These are phyloP conservation scores for Megathymus violae DNA, from an alignment of 1,140 invertebrate species.

Conservation along the genomic window DNA sequence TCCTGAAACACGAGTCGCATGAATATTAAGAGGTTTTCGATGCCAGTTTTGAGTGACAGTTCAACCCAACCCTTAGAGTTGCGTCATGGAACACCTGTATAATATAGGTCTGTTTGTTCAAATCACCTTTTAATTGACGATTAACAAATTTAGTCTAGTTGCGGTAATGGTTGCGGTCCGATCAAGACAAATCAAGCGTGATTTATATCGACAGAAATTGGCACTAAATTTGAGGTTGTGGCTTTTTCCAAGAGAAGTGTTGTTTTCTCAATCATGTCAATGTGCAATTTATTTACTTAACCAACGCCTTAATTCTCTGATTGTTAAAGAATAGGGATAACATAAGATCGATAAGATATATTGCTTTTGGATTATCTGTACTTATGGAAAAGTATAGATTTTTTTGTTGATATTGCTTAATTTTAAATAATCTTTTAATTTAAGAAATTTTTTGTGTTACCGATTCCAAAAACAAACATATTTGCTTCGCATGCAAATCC, in stretches of 20 bases:
- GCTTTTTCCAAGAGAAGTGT: conserved; percentile 6
- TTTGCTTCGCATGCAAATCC: too few relatives aligned
- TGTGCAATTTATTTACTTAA: background rate
- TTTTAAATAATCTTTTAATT: too few relatives aligned
- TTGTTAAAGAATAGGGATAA: background rate
- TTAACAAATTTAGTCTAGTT: conserved; percentile 29
- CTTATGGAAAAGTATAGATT: too few relatives aligned
- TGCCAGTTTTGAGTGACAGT: conserved; percentile 7
- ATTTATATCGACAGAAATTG: conserved; percentile 30
- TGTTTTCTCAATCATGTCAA: conserved; percentile 11
- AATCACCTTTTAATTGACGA: conserved; percentile 29
- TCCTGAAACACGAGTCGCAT: conserved; percentile 1
- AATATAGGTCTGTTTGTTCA: conserved; percentile 14
- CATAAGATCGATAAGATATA: too few relatives aligned
- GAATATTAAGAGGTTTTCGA: conserved; percentile 26
- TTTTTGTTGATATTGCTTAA: too few relatives aligned
- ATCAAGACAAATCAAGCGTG: conserved; percentile 34
- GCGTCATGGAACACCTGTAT: conserved; percentile 29
- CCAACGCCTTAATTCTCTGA: background rate
- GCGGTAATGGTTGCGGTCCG: conserved; percentile 18
- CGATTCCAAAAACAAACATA: too few relatives aligned
- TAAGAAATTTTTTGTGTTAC: too few relatives aligned
- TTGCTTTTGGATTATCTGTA: too few relatives aligned
- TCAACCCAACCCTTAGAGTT: conserved; percentile 5
- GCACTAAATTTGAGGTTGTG: conserved; percentile 17